A percentile compares a stretch with the other conserved stretches of the same genome.
phyloP scores from a whole-genome alignment of 1,140 invertebrate species.

The Paraescarpia echinospica region DNA sequence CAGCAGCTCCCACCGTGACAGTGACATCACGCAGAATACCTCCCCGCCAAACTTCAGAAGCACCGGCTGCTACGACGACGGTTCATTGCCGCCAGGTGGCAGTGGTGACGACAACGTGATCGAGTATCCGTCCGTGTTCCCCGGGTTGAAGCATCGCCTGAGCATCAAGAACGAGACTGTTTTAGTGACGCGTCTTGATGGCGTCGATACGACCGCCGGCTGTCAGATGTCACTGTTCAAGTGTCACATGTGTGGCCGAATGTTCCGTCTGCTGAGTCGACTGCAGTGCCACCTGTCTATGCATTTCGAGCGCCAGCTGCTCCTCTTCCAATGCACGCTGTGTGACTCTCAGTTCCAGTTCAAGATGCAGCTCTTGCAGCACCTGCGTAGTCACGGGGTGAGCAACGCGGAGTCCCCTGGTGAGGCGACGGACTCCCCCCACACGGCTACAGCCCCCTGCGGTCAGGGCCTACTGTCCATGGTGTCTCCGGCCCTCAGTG shows the following conservation, averaged over 20 bases:
- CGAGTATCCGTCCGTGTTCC: constrained; percentile 14
- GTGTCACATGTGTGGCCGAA: constrained; percentile 59
- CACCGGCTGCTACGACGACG: neutral
- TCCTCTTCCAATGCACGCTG: constrained; percentile 49
- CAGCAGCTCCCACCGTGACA: neutral
- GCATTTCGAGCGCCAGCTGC: constrained; percentile 49
- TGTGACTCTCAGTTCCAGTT: constrained; percentile 54
- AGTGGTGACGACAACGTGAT: constrained; percentile 2
- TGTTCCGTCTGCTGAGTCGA: constrained; percentile 52
- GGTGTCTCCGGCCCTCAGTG: neutral
- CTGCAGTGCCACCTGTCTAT: constrained; percentile 55
- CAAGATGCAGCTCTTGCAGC: constrained; percentile 48
- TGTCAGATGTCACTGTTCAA: constrained; percentile 58
- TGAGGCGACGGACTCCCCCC: neutral
- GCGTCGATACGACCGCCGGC: constrained; percentile 51
- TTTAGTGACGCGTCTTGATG: constrained; percentile 57
- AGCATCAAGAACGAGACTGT: constrained; percentile 54
- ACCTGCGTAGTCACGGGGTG: constrained; percentile 33
- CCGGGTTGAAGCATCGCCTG: constrained; percentile 21
- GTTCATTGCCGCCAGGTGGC: neutral
- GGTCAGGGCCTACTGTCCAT: neutral
- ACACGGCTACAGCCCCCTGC: neutral
- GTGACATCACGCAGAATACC: neutral
- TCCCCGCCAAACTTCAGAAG: neutral
- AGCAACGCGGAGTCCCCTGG: neutral